Evolutionary conservation across 2,888 invertebrate genomes (phyloP).

Genomic region (Drosophila fulvimacula): DNA sequence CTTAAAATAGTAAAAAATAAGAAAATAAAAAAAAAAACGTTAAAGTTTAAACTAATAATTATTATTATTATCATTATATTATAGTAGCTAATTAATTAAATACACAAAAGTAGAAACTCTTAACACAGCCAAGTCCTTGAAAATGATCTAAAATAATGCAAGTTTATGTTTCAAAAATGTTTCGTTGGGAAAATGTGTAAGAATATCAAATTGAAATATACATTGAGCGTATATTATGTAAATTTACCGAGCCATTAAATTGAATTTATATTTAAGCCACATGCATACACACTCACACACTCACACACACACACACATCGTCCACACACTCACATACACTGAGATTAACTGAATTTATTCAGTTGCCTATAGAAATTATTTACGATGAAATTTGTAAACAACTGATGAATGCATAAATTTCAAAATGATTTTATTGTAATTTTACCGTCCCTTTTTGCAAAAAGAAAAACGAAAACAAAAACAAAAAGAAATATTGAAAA

Average conservation of each 20-base stretch:
- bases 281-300: slow-evolving; percentile 46
- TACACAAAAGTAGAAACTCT: slow-evolving; percentile 49
- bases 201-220: slow-evolving; percentile 59
- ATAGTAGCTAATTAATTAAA: slow-evolving; percentile 67
- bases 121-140: slow-evolving; percentile 35
- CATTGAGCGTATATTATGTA: slow-evolving; percentile 74
- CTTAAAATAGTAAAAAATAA: slow-evolving; percentile 57
- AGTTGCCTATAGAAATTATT: slow-evolving; percentile 63
- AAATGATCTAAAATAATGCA: slow-evolving; percentile 21
- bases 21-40: slow-evolving; percentile 43
- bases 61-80: slow-evolving; percentile 57
- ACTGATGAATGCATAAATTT: slow-evolving; percentile 57
- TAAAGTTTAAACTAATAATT: slow-evolving; percentile 69
- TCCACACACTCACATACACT: slow-evolving; percentile 61
- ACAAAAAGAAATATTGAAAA: slow-evolving; percentile 37
- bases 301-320: slow-evolving; percentile 55
- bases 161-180: slow-evolving; percentile 51
- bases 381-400: slow-evolving; percentile 42
- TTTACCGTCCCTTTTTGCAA: slow-evolving; percentile 84
- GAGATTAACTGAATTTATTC: slow-evolving; percentile 42
- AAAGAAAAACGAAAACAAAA: slow-evolving; percentile 36
- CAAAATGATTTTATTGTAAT: slow-evolving; percentile 84
- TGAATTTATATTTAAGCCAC: slow-evolving; percentile 82
- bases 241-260: slow-evolving; percentile 85
- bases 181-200: slow-evolving; percentile 51